phyloP scores from a whole-genome alignment of 2,888 invertebrate genomes.

The Tetranychus piercei region DNA sequence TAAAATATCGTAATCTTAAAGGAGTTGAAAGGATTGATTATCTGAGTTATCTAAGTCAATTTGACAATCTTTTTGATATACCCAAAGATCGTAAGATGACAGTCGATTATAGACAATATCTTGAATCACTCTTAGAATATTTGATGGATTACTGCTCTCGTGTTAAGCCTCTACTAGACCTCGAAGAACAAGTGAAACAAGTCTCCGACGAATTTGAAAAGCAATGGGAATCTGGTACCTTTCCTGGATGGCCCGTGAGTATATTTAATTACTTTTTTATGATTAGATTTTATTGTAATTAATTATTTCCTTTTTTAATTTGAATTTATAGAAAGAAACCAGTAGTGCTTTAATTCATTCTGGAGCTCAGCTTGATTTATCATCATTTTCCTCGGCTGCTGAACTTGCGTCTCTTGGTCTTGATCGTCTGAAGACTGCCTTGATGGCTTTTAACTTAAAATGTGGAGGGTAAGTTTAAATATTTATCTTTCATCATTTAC shows the following conservation, averaged over 20 bases:
- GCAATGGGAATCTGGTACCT: conserved; percentile 71
- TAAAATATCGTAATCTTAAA: conserved; percentile 85
- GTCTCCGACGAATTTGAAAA: conserved; percentile 62
- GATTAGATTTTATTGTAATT: conserved; percentile 31
- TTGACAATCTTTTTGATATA: conserved; percentile 88
- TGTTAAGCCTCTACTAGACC: conserved; percentile 66
- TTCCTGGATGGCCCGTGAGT: conserved; percentile 69
- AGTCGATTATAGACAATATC: conserved; percentile 49
- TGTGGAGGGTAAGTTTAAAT: conserved; percentile 64
- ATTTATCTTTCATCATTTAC: neutral
- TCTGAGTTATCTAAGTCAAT: conserved; percentile 74
- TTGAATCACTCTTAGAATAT: conserved; percentile 63
- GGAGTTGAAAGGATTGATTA: conserved; percentile 82
- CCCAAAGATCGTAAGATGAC: conserved; percentile 46
- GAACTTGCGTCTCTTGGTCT: conserved; percentile 89
- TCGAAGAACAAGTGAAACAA: conserved; percentile 45
- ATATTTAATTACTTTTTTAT: neutral
- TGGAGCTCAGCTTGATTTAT: conserved; percentile 91
- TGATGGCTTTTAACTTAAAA: conserved; percentile 88
- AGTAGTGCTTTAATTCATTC: conserved; percentile 72
- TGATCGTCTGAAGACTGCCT: conserved; percentile 86
- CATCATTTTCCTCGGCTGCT: conserved; percentile 89
- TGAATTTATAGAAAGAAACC: conserved; percentile 50
- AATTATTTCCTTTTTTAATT: conserved; percentile 11
- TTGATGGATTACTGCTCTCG: conserved; percentile 60